These are phyloP conservation scores for Tragelaphus buxtoni DNA, from an alignment of 2,113 vertebrate species.

Conservation along the genomic window DNA sequence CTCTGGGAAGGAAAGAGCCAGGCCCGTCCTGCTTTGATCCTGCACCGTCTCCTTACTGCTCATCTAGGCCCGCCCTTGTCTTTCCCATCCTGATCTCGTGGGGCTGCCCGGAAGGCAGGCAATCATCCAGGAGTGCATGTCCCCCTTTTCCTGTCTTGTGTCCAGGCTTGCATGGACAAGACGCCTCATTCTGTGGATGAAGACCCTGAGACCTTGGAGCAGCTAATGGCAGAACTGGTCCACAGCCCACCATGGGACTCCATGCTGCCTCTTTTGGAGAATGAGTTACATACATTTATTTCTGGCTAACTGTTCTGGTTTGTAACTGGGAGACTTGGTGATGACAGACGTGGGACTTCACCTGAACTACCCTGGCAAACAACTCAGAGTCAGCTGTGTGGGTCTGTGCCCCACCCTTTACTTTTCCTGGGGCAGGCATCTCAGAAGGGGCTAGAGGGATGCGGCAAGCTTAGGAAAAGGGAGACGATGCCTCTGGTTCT, in stretches of 20 bases:
- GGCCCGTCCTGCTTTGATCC: not conserved
- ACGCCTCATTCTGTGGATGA: not conserved
- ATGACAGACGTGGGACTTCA: not conserved
- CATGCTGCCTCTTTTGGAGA: not conserved
- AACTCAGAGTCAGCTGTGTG: not conserved
- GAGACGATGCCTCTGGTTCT: not conserved
- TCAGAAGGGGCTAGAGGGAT: not conserved
- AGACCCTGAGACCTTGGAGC: not conserved
- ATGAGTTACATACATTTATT: not conserved
- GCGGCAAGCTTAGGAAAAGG: not conserved
- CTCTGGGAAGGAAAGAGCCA: not conserved
- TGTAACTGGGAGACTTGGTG: not conserved
- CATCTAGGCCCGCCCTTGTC: not conserved
- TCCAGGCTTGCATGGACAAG: not conserved
- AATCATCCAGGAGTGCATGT: not conserved
- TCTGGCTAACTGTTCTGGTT: not conserved
- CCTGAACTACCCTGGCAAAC: not conserved
- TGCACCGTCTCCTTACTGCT: not conserved
- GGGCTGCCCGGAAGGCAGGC: not conserved
- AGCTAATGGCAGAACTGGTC: not conserved
- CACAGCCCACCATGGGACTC: not conserved
- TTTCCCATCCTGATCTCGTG: not conserved
- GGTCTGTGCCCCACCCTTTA: fast-evolving
- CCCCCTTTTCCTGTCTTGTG: not conserved
- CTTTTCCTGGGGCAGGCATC: not conserved